Percentiles rank a stretch among this genome's conserved stretches.
These are phyloP conservation scores for Pygmarrhopalites habei DNA, from an alignment of 1,140 invertebrate genomes.

Conservation along the genomic window DNA sequence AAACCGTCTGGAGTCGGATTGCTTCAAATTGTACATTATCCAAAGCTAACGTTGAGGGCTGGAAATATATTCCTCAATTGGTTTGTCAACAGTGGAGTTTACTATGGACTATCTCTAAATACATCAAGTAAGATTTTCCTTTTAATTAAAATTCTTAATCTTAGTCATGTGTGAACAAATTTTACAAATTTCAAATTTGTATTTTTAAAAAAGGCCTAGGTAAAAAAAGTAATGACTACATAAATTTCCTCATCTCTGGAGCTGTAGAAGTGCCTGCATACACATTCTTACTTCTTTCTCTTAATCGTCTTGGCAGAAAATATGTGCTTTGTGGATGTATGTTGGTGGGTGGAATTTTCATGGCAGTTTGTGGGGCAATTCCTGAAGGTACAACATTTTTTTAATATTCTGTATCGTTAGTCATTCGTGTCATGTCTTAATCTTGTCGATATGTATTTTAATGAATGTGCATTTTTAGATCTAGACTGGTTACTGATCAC, in stretches of 20 bases:
- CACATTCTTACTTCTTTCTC: constrained; percentile 52
- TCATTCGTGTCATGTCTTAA: no score
- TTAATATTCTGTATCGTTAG: no score
- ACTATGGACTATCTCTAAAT: constrained; percentile 75
- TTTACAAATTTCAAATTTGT: no score
- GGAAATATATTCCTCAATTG: constrained; percentile 66
- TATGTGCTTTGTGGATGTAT: constrained; percentile 60
- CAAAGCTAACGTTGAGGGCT: constrained; percentile 61
- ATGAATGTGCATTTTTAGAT: constrained; percentile 51
- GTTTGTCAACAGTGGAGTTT: constrained; percentile 67
- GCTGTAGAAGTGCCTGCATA: constrained; percentile 71
- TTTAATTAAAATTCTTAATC: no score
- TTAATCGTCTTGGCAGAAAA: constrained; percentile 65
- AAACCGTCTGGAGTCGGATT: constrained; percentile 16
- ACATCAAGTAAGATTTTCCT: no score
- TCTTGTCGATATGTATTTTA: no score
- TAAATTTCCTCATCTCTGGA: constrained; percentile 69
- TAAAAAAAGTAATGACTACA: constrained; percentile 62
- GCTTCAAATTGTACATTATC: constrained; percentile 54
- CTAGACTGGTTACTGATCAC: constrained; percentile 55
- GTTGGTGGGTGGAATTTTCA: constrained; percentile 49
- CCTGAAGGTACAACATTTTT: constrained; percentile 22
- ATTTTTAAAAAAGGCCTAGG: no score
- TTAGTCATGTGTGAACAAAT: no score
- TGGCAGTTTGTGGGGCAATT: constrained; percentile 24